Base-by-base conservation (phyloP, 1,140 invertebrate genomes). In the Aphidius gifuensis region DNA sequence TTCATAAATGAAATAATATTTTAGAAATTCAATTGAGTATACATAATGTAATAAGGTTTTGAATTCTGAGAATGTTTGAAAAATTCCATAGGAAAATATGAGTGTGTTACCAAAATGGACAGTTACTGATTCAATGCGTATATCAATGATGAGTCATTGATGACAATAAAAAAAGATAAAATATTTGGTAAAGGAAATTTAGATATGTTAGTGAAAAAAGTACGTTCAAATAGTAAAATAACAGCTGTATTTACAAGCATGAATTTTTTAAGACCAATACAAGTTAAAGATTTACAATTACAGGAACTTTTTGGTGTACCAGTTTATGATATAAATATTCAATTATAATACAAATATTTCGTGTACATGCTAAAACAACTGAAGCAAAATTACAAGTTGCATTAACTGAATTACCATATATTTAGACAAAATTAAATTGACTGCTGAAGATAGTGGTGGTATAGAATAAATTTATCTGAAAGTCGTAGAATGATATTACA, bases 321-420 rank as follows among this genome's bases (percentile, higher is more conserved):
- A 2, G 84, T 95, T 6, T 90, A 88, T 71, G 92, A 16, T 16
- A 94, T 80, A 83, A 92, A 59, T 94, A 92, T 71, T 88, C 86
- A 48, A 84, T 96, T 47, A 90, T 96, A 4, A 85, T 96, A 64
- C 87, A 92, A 70, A 96, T 96, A 64, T 90, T 97, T 69, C 87
- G 89, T 64, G 69, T 86, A 47, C 90, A 94, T 77, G 93, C 94
- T 4, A 84, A 82, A 59, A 93, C 87, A 32, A 85, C 85, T 58
- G 92, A 94, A 80, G 90, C 94, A 0, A 91, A 89, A 71, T 70
- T 97, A 9, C 92, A 96, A 80, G 88, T 96, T n/a, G 88, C 91
- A 5, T 77, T 97, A 66, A 93, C 94, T 5, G 93, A 97, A 81
- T 82, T 97, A 51, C 92, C 92, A 1, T 93, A 91, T 67, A 82